phyloP scores from a whole-genome alignment of 2,797 vertebrate species.

The Sebastes minor region DNA sequence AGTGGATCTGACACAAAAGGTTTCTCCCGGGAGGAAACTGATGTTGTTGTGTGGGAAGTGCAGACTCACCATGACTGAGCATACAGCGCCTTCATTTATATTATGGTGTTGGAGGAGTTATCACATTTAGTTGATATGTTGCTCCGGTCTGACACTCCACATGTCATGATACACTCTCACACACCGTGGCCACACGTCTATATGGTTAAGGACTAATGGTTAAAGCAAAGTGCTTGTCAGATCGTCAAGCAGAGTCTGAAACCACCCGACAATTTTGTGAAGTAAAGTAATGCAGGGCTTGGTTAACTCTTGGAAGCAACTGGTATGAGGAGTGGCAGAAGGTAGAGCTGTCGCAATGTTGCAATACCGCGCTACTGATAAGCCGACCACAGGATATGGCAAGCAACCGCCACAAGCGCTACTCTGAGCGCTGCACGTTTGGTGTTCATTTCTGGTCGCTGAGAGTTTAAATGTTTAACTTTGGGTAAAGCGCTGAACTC shows the following conservation, averaged over 20 bases:
- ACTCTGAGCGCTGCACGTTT: too few species aligned
- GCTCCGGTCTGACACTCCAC: not conserved
- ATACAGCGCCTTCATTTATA: slow-evolving; percentile 1
- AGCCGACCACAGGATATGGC: too few species aligned
- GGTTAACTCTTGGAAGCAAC: not conserved
- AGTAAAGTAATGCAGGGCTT: not conserved
- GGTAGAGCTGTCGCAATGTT: not conserved
- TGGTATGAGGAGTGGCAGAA: not conserved
- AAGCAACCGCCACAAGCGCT: too few species aligned
- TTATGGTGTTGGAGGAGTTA: slow-evolving; percentile 1
- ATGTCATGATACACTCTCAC: slow-evolving; percentile 5
- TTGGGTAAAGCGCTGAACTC: too few species aligned
- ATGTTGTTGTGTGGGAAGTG: slow-evolving; percentile 8
- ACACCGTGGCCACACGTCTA: not conserved
- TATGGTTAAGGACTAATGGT: not conserved
- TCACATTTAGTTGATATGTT: slow-evolving; percentile 1
- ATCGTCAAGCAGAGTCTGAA: not conserved
- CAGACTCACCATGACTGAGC: slow-evolving; percentile 13
- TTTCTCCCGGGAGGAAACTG: slow-evolving; percentile 2
- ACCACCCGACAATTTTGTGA: not conserved
- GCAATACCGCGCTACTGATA: too few species aligned
- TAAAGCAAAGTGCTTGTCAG: not conserved
- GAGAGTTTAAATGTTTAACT: too few species aligned
- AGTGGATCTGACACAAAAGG: slow-evolving; percentile 8
- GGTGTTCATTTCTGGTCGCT: too few species aligned